Base-by-base conservation (phyloP, 2,113 vertebrate genomes). In the Phalacrocorax brasilianus region DNA sequence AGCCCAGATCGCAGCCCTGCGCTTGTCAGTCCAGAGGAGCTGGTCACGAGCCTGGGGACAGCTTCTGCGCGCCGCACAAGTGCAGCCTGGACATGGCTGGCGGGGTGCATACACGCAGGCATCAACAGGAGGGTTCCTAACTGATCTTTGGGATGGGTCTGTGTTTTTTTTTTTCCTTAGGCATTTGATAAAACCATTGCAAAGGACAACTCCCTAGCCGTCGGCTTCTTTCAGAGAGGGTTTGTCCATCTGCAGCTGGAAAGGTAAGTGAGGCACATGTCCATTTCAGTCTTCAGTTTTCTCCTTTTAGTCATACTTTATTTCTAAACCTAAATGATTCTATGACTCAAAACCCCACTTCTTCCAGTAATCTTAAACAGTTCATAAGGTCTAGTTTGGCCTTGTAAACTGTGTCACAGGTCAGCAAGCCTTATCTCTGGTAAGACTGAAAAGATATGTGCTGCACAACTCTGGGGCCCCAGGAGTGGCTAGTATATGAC, bases 141-240 rank as follows among this genome's bases (percentile, higher is more conserved):
- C 84, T 42, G 28, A 50, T n/a, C 77, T 45, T 24, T 50, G 49
- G 11, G 6, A 9, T 21, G 9, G 89, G 40, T 78, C 79, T 88
- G 13, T 83, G 22, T 58, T 82, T 95, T 61, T 38, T 38, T 38
- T 38, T 95, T 52, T 91, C 66, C 56, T 26, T 79, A 99, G 99
- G 98, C 98, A 30, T 98, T 99, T 14, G 77, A 98, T 91, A 72
- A 97, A 32, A 98, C 98, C 2, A 65, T 99, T 18, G 85, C 89
- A 2, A 99, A 98, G 93, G 99, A 99, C 74, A 94, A 96, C 42
- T 98, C 98, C 45, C 96, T 99, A 27, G 99, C 99, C 23, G 98
- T 99, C 3, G 99, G 98, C 47, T 99, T 99, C 96, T 99, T 99
- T 77, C 99, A 99, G 96, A 98, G 98, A 77, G 98, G 98, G 6